Percentiles rank a stretch among this genome's conserved stretches.
phyloP scores from a whole-genome alignment of 2,797 vertebrate species.

The Pseudopleuronectes americanus region DNA sequence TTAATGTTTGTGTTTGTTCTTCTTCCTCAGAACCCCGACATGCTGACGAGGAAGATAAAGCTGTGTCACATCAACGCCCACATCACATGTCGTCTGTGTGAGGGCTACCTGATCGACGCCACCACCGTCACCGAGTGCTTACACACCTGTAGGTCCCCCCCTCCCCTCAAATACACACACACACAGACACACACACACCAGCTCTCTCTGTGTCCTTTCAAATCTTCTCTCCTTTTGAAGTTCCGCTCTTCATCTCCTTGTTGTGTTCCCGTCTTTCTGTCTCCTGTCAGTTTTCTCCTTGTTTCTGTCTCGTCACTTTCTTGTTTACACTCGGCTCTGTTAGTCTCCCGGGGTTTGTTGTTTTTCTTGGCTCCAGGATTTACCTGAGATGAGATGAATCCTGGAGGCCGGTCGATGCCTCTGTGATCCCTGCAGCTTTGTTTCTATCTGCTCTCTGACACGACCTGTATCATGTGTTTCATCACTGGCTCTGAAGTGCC shows the following conservation, averaged over 20 bases:
- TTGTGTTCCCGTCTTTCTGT: too few relatives aligned
- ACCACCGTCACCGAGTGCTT: constrained; percentile 99
- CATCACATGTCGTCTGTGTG: constrained; percentile 98
- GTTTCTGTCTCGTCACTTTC: not conserved
- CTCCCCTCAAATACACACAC: too few relatives aligned
- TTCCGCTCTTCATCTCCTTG: too few relatives aligned
- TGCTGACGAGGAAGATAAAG: constrained; percentile 99
- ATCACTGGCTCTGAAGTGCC: too few relatives aligned
- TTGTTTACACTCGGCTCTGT: not conserved
- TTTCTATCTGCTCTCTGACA: too few relatives aligned
- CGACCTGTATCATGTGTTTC: too few relatives aligned
- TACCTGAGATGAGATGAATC: too few relatives aligned
- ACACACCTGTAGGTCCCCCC: constrained; percentile 92
- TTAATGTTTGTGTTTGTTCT: not conserved
- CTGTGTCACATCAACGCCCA: constrained; percentile 99
- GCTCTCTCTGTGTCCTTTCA: not conserved
- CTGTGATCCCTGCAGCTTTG: not conserved
- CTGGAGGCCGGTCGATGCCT: not conserved
- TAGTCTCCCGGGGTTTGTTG: constrained; percentile 6
- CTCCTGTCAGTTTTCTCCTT: not conserved
- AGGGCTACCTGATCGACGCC: constrained; percentile 98
- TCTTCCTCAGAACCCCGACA: constrained; percentile 86
- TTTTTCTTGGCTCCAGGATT: not conserved
- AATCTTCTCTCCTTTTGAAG: too few relatives aligned
- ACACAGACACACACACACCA: too few relatives aligned